phyloP scores from a whole-genome alignment of 2,888 invertebrate species.

The Notodonta ziczac region DNA sequence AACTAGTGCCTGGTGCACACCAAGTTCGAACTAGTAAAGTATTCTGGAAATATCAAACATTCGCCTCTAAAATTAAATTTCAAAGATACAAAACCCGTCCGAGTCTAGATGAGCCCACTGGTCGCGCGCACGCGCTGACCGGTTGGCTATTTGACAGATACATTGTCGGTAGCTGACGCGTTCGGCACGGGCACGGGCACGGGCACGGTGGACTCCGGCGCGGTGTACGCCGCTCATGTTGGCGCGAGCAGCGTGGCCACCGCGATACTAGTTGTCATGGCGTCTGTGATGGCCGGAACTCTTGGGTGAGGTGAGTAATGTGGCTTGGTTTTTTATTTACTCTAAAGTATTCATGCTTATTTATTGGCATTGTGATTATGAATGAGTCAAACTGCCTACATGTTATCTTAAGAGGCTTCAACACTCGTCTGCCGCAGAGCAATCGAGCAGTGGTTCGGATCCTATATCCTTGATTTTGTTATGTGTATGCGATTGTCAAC shows the following conservation, averaged over 20 bases:
- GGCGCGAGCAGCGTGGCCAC: slow-evolving; percentile 87
- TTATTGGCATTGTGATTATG: too few relatives aligned
- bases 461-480: too few relatives aligned
- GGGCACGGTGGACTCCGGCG: slow-evolving; percentile 47
- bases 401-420: too few relatives aligned
- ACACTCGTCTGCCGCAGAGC: too few relatives aligned
- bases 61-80: too few relatives aligned
- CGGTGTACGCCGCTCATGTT: slow-evolving; percentile 61
- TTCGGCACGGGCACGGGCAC: slow-evolving; percentile 54
- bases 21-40: too few relatives aligned
- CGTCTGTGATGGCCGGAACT: slow-evolving; percentile 88
- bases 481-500: too few relatives aligned
- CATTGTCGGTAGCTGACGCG: slow-evolving; percentile 73
- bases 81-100: slow-evolving; percentile 38
- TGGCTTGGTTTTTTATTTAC: background rate
- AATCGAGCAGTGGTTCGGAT: too few relatives aligned
- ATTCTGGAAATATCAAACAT: too few relatives aligned
- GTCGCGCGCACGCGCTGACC: slow-evolving; percentile 51
- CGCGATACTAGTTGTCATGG: slow-evolving; percentile 85
- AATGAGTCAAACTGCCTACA: too few relatives aligned
- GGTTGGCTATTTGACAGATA: slow-evolving; percentile 64
- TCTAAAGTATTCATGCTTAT: too few relatives aligned
- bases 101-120: slow-evolving; percentile 55
- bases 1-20: too few relatives aligned
- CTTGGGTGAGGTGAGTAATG: slow-evolving; percentile 90